Evolutionary conservation across 1,140 invertebrate species (phyloP).

Genomic region (Ceratina australensis): DNA sequence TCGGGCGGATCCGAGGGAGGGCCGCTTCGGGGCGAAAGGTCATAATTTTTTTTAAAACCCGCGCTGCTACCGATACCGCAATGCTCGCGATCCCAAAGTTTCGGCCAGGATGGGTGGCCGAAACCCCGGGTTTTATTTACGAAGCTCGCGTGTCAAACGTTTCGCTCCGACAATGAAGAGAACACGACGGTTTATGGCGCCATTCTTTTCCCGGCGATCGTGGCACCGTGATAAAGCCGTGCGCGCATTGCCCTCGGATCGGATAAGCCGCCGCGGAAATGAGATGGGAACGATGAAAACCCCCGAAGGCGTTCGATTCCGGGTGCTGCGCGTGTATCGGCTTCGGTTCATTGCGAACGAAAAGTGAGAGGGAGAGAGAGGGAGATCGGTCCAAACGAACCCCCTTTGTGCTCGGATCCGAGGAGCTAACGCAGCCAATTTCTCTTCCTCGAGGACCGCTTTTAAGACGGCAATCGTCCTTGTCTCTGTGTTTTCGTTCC

Average conservation of each 20-base stretch:
- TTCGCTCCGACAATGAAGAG: slow-evolving; percentile 48
- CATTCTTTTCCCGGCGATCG: slow-evolving; percentile 34
- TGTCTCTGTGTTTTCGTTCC: neutral
- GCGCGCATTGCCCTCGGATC: slow-evolving; percentile 5
- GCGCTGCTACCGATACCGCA: neutral
- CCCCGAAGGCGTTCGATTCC: slow-evolving; percentile 35
- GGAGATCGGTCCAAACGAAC: too few species aligned
- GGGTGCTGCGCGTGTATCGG: slow-evolving; percentile 8
- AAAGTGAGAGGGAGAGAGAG: neutral
- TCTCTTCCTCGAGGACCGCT: slow-evolving; percentile 1
- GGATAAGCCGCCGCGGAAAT: slow-evolving; percentile 48
- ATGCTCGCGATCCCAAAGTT: neutral
- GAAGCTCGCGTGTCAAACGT: slow-evolving; percentile 25
- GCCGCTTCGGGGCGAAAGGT: slow-evolving; percentile 2
- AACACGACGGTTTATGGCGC: slow-evolving; percentile 48
- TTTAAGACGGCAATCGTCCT: neutral
- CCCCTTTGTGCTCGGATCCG: neutral
- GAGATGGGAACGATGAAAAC: slow-evolving; percentile 51
- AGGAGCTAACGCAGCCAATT: slow-evolving; percentile 21
- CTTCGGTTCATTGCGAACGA: neutral
- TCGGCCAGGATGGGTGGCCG: neutral
- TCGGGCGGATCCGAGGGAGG: slow-evolving; percentile 11
- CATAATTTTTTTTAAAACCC: slow-evolving; percentile 32
- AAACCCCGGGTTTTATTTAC: slow-evolving; percentile 45
- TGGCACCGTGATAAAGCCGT: slow-evolving; percentile 31